Evolutionary conservation across 2,797 vertebrate genomes (phyloP).

Genomic region (Poeciliopsis gracilis): DNA sequence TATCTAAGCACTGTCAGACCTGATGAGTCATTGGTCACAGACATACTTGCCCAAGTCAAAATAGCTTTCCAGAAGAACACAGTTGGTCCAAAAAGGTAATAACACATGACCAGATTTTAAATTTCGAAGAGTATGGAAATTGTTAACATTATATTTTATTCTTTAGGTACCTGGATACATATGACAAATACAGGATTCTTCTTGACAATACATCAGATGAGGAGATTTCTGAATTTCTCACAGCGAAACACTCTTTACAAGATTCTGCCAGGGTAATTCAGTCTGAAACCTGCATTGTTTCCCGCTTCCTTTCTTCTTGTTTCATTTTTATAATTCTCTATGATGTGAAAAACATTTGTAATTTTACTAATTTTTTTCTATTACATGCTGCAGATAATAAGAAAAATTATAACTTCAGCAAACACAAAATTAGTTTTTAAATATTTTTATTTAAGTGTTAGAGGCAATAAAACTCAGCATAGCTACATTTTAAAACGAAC

Average conservation of each 20-base stretch:
- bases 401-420: background rate
- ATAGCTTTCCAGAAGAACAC: conserved; percentile 85
- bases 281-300: background rate
- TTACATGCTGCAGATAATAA: background rate
- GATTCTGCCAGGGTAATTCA: conserved; percentile 81
- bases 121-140: background rate
- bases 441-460: background rate
- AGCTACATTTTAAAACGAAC: background rate
- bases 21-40: conserved; percentile 83
- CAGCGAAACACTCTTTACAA: conserved; percentile 82
- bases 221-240: conserved; percentile 83
- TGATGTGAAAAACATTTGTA: background rate
- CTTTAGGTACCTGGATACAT: conserved; percentile 89
- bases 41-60: conserved; percentile 79
- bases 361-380: background rate
- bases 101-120: background rate
- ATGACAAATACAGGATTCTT: conserved; percentile 84
- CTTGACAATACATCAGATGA: conserved; percentile 82
- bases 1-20: conserved; percentile 79
- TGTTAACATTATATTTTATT: conserved; percentile 7
- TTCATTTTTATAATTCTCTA: background rate
- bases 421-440: background rate
- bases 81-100: conserved; percentile 88
- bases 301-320: background rate
- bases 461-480: background rate